These are phyloP conservation scores for Acridotheres tristis DNA, from an alignment of 2,797 vertebrate genomes.

Conservation along the genomic window DNA sequence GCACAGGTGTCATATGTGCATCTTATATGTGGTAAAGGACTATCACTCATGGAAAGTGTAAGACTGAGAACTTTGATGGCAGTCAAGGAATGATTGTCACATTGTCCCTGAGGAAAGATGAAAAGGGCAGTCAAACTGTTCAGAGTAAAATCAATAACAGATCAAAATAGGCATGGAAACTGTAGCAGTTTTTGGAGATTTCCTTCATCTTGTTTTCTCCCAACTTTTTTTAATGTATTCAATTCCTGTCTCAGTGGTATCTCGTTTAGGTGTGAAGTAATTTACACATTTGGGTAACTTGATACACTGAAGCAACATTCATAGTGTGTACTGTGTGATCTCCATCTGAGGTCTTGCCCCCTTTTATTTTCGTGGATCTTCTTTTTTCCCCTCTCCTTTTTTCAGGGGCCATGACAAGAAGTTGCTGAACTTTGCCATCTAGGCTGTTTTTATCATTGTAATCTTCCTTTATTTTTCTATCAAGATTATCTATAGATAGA, in stretches of 20 bases:
- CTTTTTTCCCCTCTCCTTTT: not conserved
- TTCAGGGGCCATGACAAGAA: not conserved
- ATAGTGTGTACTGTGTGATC: not conserved
- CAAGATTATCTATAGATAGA: not conserved
- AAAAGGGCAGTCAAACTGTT: not conserved
- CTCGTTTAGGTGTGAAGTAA: not conserved
- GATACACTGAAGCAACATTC: not conserved
- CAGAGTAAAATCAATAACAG: not conserved
- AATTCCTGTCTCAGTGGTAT: not conserved
- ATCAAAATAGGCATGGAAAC: not conserved
- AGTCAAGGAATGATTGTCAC: not conserved
- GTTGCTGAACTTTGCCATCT: not conserved
- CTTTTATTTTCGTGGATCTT: not conserved
- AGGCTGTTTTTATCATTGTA: not conserved
- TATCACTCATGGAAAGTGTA: not conserved
- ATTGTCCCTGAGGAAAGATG: not conserved
- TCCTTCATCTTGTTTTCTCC: not conserved
- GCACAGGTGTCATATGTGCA: not conserved
- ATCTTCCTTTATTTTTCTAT: not conserved
- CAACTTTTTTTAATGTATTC: not conserved
- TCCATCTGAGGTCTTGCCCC: not conserved
- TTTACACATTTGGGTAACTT: not conserved
- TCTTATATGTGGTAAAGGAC: not conserved
- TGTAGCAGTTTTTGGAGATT: not conserved
- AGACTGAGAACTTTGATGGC: not conserved